phyloP scores from a whole-genome alignment of 2,113 vertebrate genomes.

The Bos indicus region DNA sequence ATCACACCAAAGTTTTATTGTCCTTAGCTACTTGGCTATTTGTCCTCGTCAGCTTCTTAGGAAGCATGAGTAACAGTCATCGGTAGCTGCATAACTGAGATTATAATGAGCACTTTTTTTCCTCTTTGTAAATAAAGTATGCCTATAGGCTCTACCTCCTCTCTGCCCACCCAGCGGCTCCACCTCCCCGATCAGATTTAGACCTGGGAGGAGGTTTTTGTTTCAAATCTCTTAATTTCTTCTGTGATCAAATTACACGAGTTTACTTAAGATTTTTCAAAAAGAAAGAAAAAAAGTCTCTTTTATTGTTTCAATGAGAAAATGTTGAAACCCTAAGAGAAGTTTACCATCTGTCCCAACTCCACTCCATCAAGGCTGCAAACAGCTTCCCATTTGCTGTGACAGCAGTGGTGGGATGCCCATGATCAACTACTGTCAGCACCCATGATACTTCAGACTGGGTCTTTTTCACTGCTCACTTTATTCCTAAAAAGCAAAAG shows the following conservation, averaged over 20 bases:
- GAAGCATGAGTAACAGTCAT: neutral
- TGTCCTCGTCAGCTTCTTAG: neutral
- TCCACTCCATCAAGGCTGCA: neutral
- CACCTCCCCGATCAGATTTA: conserved; percentile 84
- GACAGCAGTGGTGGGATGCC: neutral
- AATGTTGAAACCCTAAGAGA: neutral
- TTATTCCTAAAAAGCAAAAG: neutral
- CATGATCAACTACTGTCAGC: neutral
- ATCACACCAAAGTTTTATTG: neutral
- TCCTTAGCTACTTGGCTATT: neutral
- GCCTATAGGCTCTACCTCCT: conserved; percentile 80
- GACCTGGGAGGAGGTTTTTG: conserved; percentile 87
- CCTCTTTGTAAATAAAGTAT: neutral
- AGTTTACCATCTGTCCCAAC: neutral
- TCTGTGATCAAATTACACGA: conserved; percentile 63
- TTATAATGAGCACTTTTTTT: neutral
- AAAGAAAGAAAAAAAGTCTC: neutral
- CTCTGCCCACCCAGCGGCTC: conserved; percentile 81
- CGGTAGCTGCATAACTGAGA: neutral
- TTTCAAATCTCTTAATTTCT: conserved; percentile 91
- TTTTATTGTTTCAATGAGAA: conserved; percentile 1
- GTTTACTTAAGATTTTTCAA: neutral
- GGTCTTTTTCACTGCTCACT: neutral
- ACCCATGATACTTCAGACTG: neutral
- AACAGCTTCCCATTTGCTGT: neutral